Percentiles rank a stretch among this genome's conserved stretches.
Evolutionary conservation across 2,888 invertebrate species (phyloP).

Genomic region (Rhagium mordax): DNA sequence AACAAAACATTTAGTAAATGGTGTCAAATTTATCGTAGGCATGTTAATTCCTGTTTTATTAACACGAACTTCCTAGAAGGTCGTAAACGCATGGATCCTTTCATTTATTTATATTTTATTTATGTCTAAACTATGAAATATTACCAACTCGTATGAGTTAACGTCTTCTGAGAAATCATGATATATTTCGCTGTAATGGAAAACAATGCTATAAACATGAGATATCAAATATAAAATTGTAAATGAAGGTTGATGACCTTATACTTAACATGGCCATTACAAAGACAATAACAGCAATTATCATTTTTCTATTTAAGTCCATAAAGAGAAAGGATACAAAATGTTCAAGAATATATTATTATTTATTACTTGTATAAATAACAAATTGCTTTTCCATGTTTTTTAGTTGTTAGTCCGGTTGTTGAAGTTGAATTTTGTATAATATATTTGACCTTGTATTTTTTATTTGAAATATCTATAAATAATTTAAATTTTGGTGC

Average conservation of each 20-base stretch:
- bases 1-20: constrained; percentile 30
- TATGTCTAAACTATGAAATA: constrained; percentile 20
- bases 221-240: constrained; percentile 26
- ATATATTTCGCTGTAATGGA: constrained; percentile 24
- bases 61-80: constrained; percentile 27
- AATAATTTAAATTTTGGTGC: constrained; percentile 19
- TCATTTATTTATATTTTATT: constrained; percentile 23
- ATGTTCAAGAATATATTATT: not conserved
- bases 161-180: constrained; percentile 30
- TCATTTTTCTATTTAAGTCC: constrained; percentile 8
- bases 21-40: constrained; percentile 27
- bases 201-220: constrained; percentile 19
- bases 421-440: constrained; percentile 10
- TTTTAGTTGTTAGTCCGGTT: constrained; percentile 29
- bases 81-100: constrained; percentile 12
- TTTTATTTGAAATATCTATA: constrained; percentile 10
- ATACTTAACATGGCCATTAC: constrained; percentile 2
- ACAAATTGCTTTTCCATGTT: constrained; percentile 23
- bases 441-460: constrained; percentile 26
- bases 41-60: constrained; percentile 31
- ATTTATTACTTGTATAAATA: constrained; percentile 21
- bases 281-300: constrained; percentile 30
- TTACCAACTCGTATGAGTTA: constrained; percentile 13
- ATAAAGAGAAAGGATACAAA: constrained; percentile 3
- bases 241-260: constrained; percentile 27